Evolutionary conservation across 1,140 invertebrate species (phyloP), one percentile per base, ranked within the genome.

Genomic region (Drosophila asahinai): DNA sequence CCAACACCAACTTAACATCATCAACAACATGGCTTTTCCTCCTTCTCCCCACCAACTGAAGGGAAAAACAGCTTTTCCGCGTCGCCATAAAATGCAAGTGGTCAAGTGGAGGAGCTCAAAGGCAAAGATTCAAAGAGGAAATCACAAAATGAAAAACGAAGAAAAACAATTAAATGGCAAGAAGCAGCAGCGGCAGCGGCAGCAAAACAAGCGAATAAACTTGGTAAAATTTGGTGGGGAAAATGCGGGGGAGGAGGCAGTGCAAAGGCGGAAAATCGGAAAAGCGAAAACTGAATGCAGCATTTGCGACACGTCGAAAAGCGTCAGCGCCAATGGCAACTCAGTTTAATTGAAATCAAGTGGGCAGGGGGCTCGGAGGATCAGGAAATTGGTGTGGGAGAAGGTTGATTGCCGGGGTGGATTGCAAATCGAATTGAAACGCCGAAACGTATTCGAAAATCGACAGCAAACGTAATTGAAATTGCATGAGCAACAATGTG

Each of bases 291-390:
- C 71, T 64, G 51, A 75, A 77, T 59, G 83, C 52, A 86, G 84
- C 83, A 89, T 72, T 87, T 89, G 84, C 77, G 86, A 90, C 86
- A 89, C 84, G 81, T 90, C 82, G 79, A 82, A 90, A 86, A 76
- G 86, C 81, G 59, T 71, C 81, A 68, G 80, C 83, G 82, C 83
- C 83, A 86, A 82, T 83, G 70, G 75, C 73, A 82, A 90, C 81
- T 90, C 86, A 89, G 84, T 89, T 90, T 89, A 89, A 89, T 89
- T 89, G 86, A 89, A 89, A 89, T 89, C 86, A 89, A 84, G 78
- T 73, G 62, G 77, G 42, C 60, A 40, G 52, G n/a, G 43, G 43
- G 36, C 5, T 1, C 27, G 45, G 49, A 17, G 25, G 27, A 15
- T n/a, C 12, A 45, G n/a, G 47, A 36, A 55, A 55, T 9, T 42